A percentile compares a stretch with the other conserved stretches of the same genome.
Conservation (phyloP, 2,797 vertebrate species). For the Enteromius mattozi region DNA sequence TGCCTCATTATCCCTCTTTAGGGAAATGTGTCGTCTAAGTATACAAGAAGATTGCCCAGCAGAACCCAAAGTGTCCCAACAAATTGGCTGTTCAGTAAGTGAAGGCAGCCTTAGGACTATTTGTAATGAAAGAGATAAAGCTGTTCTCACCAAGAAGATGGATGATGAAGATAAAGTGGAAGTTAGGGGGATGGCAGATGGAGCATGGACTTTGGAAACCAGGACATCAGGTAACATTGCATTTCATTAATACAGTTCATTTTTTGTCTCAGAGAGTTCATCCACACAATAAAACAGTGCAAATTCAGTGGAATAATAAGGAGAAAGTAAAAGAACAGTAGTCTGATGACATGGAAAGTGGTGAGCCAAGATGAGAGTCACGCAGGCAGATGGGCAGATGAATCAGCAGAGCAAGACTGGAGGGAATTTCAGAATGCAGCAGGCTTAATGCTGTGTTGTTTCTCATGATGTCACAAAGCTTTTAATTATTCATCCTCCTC, state of each 20-base stretch:
- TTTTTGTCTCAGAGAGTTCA: background rate
- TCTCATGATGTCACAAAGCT: conserved; percentile 75
- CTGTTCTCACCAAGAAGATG: conserved; percentile 31
- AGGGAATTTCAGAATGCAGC: conserved; percentile 65
- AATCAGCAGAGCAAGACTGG: conserved; percentile 50
- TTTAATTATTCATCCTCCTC: conserved; percentile 79
- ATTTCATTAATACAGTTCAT: background rate
- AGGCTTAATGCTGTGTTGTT: conserved; percentile 63
- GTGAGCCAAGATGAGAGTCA: conserved; percentile 44
- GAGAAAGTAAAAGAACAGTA: conserved; percentile 22
- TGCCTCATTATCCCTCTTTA: conserved; percentile 78
- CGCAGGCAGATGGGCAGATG: conserved; percentile 54
- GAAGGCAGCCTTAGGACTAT: conserved; percentile 70
- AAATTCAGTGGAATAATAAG: background rate
- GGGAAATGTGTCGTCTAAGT: conserved; percentile 83
- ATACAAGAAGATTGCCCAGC: conserved; percentile 73
- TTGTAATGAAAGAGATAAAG: conserved; percentile 63
- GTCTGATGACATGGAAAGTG: conserved; percentile 25
- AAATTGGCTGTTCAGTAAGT: conserved; percentile 70
- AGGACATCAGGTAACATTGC: conserved; percentile 76
- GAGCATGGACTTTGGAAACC: conserved; percentile 80
- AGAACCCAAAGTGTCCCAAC: conserved; percentile 67
- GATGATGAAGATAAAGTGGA: conserved; percentile 65
- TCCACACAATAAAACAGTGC: background rate
- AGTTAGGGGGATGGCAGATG: conserved; percentile 74